Conservation (phyloP, 2,113 vertebrate species). For the Limnothrissa miodon region DNA sequence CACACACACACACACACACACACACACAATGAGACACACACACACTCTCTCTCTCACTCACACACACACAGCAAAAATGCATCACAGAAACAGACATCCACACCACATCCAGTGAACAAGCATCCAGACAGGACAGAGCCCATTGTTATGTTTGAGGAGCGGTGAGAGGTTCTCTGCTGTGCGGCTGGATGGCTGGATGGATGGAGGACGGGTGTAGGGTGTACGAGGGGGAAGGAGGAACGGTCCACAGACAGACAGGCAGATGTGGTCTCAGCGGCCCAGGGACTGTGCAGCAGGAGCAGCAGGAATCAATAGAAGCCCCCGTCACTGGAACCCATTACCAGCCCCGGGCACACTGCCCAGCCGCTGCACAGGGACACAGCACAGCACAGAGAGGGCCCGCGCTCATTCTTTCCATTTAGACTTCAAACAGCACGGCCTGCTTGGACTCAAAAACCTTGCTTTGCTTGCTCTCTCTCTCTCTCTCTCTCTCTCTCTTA, state of each 20-base stretch:
- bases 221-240: too few relatives aligned
- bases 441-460: neutral
- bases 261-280: neutral
- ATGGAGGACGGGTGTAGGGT: too few relatives aligned
- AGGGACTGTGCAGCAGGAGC: constrained; percentile 10
- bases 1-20: constrained; percentile 23
- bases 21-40: neutral
- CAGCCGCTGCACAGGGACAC: neutral
- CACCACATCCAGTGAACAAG: neutral
- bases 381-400: neutral
- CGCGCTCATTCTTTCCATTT: constrained; percentile 36
- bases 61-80: constrained; percentile 14
- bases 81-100: too few relatives aligned
- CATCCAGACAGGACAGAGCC: constrained; percentile 12
- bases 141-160: neutral
- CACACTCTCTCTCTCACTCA: neutral
- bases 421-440: constrained; percentile 39
- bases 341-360: constrained; percentile 1
- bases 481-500: neutral
- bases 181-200: neutral
- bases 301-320: constrained; percentile 43
- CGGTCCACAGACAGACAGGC: too few relatives aligned
- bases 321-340: constrained; percentile 39
- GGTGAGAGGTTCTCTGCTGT: neutral
- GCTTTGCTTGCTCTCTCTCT: neutral